Percentiles rank a stretch among this genome's conserved stretches.
Evolutionary conservation across 2,888 invertebrate species (phyloP).

Genomic region (Calliopum simillimum): DNA sequence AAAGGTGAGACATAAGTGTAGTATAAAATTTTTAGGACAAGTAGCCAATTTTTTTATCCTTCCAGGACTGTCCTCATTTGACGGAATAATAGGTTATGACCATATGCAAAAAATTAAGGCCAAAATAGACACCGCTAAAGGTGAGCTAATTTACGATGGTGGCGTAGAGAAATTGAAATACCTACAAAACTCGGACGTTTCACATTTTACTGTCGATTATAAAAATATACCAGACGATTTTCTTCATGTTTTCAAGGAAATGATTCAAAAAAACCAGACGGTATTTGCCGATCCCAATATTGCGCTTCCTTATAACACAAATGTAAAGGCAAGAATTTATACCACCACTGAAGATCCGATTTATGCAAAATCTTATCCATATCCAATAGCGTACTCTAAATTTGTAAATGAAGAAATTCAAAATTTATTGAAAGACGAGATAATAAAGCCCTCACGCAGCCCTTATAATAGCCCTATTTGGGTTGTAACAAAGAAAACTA

Average conservation of each 20-base stretch:
- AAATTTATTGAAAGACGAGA: conserved; percentile 22
- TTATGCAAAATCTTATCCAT: too few species aligned
- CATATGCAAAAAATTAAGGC: not conserved
- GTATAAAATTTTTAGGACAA: not conserved
- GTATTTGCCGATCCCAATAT: conserved; percentile 10
- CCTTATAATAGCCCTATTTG: conserved; percentile 37
- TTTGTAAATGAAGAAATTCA: conserved; percentile 28
- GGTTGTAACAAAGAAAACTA: conserved; percentile 35
- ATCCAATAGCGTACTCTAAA: conserved; percentile 17
- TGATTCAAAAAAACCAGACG: not conserved
- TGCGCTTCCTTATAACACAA: conserved; percentile 19
- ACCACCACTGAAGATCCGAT: conserved; percentile 8
- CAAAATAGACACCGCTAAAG: not conserved
- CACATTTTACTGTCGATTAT: not conserved
- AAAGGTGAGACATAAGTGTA: not conserved
- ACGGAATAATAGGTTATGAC: not conserved
- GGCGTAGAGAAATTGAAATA: too few species aligned
- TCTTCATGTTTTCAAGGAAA: too few species aligned
- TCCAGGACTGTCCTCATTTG: too few species aligned
- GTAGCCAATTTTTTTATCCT: not conserved
- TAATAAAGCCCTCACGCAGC: too few species aligned
- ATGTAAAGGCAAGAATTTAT: conserved; percentile 24
- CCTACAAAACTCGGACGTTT: not conserved
- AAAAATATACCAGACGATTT: not conserved
- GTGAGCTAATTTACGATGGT: too few species aligned